Evolutionary conservation across 2,888 invertebrate genomes (phyloP), one percentile per base, ranked within the genome.

Genomic region (Prenolepis imparis): DNA sequence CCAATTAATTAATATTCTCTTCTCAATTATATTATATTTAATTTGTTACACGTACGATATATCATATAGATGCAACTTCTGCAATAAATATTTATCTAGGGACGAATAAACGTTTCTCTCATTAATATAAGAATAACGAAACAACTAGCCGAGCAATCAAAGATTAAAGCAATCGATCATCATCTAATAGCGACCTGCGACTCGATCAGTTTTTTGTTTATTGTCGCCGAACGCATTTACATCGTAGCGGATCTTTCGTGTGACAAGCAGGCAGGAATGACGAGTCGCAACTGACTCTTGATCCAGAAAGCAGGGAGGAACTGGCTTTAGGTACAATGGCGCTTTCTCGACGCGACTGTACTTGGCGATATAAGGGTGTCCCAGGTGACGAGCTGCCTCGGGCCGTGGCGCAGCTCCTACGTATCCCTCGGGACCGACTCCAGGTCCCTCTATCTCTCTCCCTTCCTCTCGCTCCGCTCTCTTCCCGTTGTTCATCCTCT

Each of bases 351-450:
- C 87, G 90, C 91, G 93, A 93, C 93, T 93, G 93, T 93, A 93
- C 93, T 92, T 89, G 91, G 91, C 93, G 93, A 93, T 93, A 93
- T 93, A 93, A 93, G 93, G 93, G 91, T 92, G 93, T 93, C 93
- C 93, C 93, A 93, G 93, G 93, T 93, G 93, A 93, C 93, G 93
- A 93, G 93, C 92, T 92, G 93, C 93, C 93, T 93, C 93, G 92
- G 92, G 93, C 93, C 93, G 90, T 92, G 93, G 91, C 93, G 91
- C 92, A 90, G 93, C 92, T 91, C 78, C 92, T 93, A 93, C 93
- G 92, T 90, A 91, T 91, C 93, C 92, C 93, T 57, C 88, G 93
- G 92, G 93, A 93, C 90, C 92, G 89, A 91, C 92, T 91, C 90
- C 90, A 85, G 88, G 88, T 90, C 89, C 84, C 89, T 80, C 90